Evolutionary conservation across 2,113 vertebrate species (phyloP).

Genomic region (Macquaria ambigua): DNA sequence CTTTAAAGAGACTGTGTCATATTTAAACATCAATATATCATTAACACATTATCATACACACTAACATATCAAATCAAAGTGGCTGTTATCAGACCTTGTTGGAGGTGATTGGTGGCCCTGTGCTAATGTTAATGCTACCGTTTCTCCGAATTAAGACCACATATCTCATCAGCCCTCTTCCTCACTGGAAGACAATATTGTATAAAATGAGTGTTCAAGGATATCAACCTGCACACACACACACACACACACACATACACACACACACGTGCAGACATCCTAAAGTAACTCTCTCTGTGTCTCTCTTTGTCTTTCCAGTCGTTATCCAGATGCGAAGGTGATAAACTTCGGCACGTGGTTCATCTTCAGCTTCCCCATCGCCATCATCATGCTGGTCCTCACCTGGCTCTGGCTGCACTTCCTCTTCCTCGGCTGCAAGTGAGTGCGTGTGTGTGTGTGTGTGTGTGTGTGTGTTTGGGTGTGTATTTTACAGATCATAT

Average conservation of each 20-base stretch:
- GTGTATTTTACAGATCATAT: not conserved
- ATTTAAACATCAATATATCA: not conserved
- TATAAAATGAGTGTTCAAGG: not conserved
- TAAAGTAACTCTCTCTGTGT: not conserved
- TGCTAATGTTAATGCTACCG: not conserved
- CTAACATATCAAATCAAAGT: not conserved
- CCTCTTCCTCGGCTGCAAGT: slow-evolving; percentile 99
- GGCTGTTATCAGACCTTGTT: not conserved
- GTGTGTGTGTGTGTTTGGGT: slow-evolving; percentile 5
- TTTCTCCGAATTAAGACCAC: no score
- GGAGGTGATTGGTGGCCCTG: not conserved
- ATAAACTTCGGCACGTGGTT: slow-evolving; percentile 99
- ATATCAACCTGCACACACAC: not conserved
- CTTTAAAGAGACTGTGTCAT: not conserved
- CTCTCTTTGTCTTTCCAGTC: slow-evolving; percentile 81
- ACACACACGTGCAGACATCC: not conserved
- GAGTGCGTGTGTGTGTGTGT: slow-evolving; percentile 75
- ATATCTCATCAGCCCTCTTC: not conserved
- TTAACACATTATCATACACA: no score
- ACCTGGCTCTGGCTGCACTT: slow-evolving; percentile 99
- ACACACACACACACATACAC: not conserved
- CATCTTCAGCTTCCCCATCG: slow-evolving; percentile 97
- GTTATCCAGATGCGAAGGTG: slow-evolving; percentile 94
- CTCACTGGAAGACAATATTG: not conserved
- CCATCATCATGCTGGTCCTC: slow-evolving; percentile 94